Evolutionary conservation across 2,113 vertebrate species (phyloP), one percentile per base, ranked within the genome.

Genomic region (Bubo scandiacus): DNA sequence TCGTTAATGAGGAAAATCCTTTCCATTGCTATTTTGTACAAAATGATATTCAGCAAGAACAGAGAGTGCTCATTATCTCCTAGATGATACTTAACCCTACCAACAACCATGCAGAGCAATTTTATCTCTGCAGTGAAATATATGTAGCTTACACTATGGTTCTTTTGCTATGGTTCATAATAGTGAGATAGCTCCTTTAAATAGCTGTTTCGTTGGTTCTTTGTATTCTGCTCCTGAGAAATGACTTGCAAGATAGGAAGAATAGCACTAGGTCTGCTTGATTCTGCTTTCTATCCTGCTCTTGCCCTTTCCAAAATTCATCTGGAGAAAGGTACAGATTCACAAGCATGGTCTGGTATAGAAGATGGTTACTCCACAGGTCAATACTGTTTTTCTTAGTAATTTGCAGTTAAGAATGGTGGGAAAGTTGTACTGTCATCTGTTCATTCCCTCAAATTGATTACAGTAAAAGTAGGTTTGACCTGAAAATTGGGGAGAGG

Each of bases 1-100:
- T 90, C 0, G 0, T 93, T 93, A 96, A 94, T 92, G 62, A 92
- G 92, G 92, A 96, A 86, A 97, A 90, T 94, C 85, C 90, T 94
- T 93, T 86, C 79, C 68, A 74, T 32, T 88, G 47, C 90, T 74
- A 51, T 93, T 97, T 81, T 73, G 72, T 83, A 81, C 74, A 55
- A 54, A 95, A 92, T 51, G 0, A 86, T 78, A 80, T 38, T 94
- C 74, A 42, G 51, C 51, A 80, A 70, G 96, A 82, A 93, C 92
- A 93, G 81, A 61, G 54, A 51, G 79, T 96, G 67, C 90, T 93
- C n/a, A 6, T 88, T 83, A 22, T 90, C 30, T 93, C 12, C 43
- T 78, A 43, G 38, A 81, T 89, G 61, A 47, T 68, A 34, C 55
- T 86, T 74, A 88, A 88, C 54, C 26, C 36, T 88, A 66, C 86